phyloP scores from a whole-genome alignment of 2,113 vertebrate genomes.

The Spermophilus dauricus region DNA sequence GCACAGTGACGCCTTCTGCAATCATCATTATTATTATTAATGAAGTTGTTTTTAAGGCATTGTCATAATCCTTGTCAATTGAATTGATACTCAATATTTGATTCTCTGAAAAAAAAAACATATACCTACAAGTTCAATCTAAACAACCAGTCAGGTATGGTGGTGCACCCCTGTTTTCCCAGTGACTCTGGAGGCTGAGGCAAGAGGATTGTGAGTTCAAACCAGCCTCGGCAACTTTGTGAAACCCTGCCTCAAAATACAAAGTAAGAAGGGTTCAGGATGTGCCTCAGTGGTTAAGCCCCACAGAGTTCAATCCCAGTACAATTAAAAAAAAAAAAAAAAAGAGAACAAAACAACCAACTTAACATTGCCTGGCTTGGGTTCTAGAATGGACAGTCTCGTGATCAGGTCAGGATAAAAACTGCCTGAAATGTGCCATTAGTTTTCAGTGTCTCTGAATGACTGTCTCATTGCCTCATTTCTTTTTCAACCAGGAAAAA shows the following conservation, averaged over 20 bases:
- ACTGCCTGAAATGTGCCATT: neutral
- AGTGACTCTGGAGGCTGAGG: too few relatives aligned
- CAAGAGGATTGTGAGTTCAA: too few relatives aligned
- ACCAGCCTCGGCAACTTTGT: too few relatives aligned
- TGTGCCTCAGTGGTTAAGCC: too few relatives aligned
- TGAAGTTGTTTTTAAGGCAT: neutral
- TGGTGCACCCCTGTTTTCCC: too few relatives aligned
- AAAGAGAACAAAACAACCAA: neutral
- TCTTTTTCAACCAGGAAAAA: neutral
- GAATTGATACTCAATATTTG: neutral
- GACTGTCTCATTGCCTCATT: neutral
- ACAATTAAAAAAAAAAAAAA: too few relatives aligned
- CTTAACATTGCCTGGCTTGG: neutral
- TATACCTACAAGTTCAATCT: neutral
- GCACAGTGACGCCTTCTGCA: rapidly evolving
- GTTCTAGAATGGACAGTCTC: neutral
- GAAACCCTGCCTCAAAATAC: too few relatives aligned
- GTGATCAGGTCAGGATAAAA: neutral
- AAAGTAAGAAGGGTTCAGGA: too few relatives aligned
- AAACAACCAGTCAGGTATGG: neutral
- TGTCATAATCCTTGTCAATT: rapidly evolving
- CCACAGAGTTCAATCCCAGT: neutral
- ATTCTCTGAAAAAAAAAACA: neutral
- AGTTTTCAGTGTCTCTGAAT: neutral
- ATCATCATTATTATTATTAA: neutral